Base-by-base conservation (phyloP, 2,113 vertebrate genomes). In the Oxyura jamaicensis region DNA sequence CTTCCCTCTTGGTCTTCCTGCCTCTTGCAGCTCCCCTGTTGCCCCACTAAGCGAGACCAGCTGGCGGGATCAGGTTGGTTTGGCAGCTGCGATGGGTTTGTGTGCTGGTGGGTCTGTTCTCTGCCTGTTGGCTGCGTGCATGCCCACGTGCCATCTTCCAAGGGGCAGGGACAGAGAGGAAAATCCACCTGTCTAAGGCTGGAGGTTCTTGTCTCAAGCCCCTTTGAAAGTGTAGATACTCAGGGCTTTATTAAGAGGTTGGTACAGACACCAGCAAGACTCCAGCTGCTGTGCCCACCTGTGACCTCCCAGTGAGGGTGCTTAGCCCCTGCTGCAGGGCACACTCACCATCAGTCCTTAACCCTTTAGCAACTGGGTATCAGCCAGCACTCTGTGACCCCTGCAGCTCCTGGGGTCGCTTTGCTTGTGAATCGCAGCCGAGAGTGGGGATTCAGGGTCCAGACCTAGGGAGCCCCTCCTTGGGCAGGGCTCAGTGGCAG, bases 1-100 rank as follows among this genome's bases (percentile, higher is more conserved):
- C 93, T 96, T 97, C 92, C 90, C 91, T 73, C 88, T 75, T 9
- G 3, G 60, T 82, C 88, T 96, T 86, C 77, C 93, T 96, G 92
- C 69, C 7, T 7, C 95, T 93, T n/a, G 66, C 76, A 86, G 25
- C 68, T 93, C 92, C 86, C 77, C 53, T 18, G 76, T 33, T 81
- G 91, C 88, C 87, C 85, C 0, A 4, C 82, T 96, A 96, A 96
- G 26, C 6, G 3, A 15, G 86, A 92, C 53, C 95, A 97, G 95
- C 86, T 95, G 93, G 65, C 0, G 3, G 79, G 42, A 60, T 35
- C 80, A 8, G 82, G 63, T 46, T 0, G 3, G 23, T 83, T 86
- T 96, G 83, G 95, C 93, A 90, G 95, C 90, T 44, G 56, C 1
- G 0, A 41, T 69, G 48, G 66, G 35, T 46, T 31, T 56, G 52